Conservation (phyloP, 1,140 invertebrate species). For the Mizuhopecten yessoensis region DNA sequence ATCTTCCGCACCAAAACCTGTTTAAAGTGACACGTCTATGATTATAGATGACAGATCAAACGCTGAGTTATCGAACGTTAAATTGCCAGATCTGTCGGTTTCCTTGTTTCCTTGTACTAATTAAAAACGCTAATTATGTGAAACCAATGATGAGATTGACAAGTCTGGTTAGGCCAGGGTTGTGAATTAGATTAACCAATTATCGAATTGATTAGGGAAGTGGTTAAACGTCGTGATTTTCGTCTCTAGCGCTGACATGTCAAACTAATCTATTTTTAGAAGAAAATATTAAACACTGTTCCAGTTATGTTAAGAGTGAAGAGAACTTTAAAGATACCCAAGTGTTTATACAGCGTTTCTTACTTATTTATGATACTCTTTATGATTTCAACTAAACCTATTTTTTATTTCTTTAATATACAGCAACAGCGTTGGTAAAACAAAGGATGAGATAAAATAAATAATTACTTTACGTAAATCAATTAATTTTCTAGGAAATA, state of each 20-base stretch:
- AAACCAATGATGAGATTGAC: not conserved
- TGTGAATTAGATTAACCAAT: not conserved
- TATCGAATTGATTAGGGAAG: not conserved
- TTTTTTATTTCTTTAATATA: no score
- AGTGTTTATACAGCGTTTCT: no score
- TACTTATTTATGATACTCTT: no score
- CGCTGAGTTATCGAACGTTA: not conserved
- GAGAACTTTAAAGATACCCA: no score
- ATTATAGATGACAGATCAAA: not conserved
- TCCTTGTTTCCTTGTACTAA: not conserved
- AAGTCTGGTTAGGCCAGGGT: not conserved
- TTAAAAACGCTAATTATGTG: not conserved
- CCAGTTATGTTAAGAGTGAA: no score
- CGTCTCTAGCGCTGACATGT: not conserved
- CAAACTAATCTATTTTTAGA: not conserved
- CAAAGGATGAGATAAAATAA: no score
- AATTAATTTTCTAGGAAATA: no score
- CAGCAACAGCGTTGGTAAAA: no score
- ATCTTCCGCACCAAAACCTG: not conserved
- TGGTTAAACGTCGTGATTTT: not conserved
- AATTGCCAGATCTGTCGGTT: not conserved
- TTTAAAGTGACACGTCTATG: not conserved
- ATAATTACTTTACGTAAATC: no score
- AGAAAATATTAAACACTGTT: no score
- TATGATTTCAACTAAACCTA: no score